Evolutionary conservation across 2,113 vertebrate genomes (phyloP).

Genomic region (Atlantisia rogersi): DNA sequence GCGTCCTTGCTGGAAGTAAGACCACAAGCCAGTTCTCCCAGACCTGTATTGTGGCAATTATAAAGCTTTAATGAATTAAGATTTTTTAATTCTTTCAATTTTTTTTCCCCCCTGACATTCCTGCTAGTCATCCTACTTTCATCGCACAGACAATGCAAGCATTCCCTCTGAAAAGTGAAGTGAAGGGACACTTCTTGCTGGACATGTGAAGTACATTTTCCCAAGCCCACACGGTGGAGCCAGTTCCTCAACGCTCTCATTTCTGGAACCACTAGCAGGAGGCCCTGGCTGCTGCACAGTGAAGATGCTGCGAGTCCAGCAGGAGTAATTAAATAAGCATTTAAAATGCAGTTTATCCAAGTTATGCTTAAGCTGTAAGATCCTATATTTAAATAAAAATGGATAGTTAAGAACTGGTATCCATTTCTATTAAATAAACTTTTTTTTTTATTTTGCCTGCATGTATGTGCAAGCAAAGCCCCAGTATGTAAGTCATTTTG

Average conservation of each 20-base stretch:
- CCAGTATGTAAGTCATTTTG: neutral
- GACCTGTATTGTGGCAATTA: neutral
- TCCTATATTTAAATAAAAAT: neutral
- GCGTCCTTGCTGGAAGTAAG: rapidly evolving
- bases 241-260: neutral
- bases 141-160: neutral
- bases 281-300: neutral
- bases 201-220: neutral
- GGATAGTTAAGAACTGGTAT: neutral
- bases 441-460: neutral
- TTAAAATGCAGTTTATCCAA: neutral
- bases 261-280: neutral
- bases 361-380: neutral
- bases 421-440: neutral
- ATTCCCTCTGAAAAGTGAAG: neutral
- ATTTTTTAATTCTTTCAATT: neutral
- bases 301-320: neutral
- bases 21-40: neutral
- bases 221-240: constrained; percentile 40
- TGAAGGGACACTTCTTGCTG: neutral
- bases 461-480: neutral
- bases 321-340: neutral
- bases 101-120: neutral
- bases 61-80: neutral
- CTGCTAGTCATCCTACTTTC: neutral